These are phyloP conservation scores for Oxyura jamaicensis DNA, from an alignment of 2,113 vertebrate species.

Conservation along the genomic window DNA sequence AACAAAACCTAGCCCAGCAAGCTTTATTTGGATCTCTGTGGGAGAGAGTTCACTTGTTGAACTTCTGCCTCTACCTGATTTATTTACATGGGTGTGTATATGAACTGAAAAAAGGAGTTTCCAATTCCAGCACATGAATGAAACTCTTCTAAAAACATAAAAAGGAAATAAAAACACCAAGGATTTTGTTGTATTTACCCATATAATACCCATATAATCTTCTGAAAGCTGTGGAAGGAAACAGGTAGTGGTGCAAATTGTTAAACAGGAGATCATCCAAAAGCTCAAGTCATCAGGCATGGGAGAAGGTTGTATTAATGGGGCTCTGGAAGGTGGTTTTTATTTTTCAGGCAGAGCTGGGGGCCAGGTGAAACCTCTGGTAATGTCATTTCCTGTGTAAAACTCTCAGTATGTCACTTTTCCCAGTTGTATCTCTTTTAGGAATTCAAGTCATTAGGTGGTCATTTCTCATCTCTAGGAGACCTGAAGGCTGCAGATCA, in stretches of 20 bases:
- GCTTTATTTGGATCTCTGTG: slow-evolving; percentile 1
- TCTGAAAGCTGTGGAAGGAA: not conserved
- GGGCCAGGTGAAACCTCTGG: not conserved
- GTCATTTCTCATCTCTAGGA: not conserved
- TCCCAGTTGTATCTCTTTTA: not conserved
- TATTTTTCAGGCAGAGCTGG: not conserved
- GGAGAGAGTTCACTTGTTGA: not conserved
- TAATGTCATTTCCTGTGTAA: not conserved
- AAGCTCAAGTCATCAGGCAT: not conserved
- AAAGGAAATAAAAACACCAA: not conserved
- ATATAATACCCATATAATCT: not conserved
- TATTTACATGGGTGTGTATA: not conserved
- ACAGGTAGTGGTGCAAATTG: not conserved
- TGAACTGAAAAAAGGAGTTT: not conserved
- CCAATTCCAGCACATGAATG: not conserved
- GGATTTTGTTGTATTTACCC: not conserved
- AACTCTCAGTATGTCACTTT: not conserved
- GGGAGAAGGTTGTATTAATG: not conserved
- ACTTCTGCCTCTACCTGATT: not conserved
- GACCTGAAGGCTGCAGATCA: not conserved
- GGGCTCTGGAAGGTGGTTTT: not conserved
- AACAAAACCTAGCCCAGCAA: not conserved
- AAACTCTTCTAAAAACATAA: not conserved
- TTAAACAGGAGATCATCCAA: not conserved
- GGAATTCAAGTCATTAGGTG: not conserved